Evolutionary conservation across 2,113 vertebrate genomes (phyloP).

Genomic region (Oncorhynchus gorbuscha): DNA sequence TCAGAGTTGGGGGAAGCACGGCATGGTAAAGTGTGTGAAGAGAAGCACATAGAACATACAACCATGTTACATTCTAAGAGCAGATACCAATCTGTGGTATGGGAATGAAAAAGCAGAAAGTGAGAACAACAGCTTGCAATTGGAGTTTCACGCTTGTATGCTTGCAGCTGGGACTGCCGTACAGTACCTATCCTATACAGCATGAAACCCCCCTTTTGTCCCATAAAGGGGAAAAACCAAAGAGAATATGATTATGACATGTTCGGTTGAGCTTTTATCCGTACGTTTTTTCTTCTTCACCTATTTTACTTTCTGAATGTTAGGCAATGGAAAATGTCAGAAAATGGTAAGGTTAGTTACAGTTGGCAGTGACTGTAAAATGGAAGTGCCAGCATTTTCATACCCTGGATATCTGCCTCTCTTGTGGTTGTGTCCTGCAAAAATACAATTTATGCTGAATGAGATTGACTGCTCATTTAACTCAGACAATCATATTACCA

Average conservation of each 20-base stretch:
- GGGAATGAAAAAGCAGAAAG: conserved; percentile 28
- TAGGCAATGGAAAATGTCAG: too few species aligned
- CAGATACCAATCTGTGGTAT: conserved; percentile 43
- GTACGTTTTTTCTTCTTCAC: too few species aligned
- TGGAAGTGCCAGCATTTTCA: too few species aligned
- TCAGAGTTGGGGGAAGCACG: background rate
- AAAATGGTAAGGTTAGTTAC: too few species aligned
- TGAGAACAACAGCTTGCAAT: conserved; percentile 34
- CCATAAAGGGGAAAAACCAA: background rate
- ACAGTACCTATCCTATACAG: background rate
- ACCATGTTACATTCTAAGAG: conserved; percentile 42
- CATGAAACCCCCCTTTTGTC: background rate
- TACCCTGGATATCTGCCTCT: too few species aligned
- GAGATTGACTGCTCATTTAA: too few species aligned
- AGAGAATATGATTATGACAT: background rate
- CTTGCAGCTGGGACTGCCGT: conserved; percentile 13
- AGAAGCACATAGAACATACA: conserved; percentile 38
- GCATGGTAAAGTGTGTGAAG: background rate
- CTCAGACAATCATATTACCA: too few species aligned
- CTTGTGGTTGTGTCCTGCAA: too few species aligned
- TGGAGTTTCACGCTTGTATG: conserved; percentile 20
- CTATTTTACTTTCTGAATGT: too few species aligned
- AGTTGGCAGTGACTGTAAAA: too few species aligned
- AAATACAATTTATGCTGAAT: too few species aligned
- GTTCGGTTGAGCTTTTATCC: too few species aligned